A percentile compares a stretch with the other conserved stretches of the same genome.
phyloP scores from a whole-genome alignment of 2,113 vertebrate species.

The cattle (Bos taurus) region DNA sequence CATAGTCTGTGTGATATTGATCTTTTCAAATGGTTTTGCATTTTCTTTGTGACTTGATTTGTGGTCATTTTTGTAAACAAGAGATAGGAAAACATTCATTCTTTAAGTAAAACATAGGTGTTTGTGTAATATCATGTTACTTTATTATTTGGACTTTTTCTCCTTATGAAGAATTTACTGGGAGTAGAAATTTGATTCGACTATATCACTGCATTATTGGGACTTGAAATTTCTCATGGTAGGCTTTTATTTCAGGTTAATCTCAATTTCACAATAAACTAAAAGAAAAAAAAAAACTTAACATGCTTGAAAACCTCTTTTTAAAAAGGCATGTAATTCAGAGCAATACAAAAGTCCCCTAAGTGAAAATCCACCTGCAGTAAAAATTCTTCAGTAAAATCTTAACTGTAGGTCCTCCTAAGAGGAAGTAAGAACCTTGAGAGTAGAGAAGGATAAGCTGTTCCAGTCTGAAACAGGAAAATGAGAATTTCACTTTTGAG shows the following conservation, averaged over 20 bases:
- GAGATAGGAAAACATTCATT: not conserved
- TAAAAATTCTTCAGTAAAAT: not conserved
- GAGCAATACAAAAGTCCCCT: not conserved
- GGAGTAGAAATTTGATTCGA: constrained; percentile 18
- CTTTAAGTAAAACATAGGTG: not conserved
- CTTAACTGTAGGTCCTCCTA: not conserved
- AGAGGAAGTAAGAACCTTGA: constrained; percentile 1
- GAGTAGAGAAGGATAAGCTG: not conserved
- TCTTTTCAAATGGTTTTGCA: not conserved
- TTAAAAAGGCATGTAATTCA: not conserved
- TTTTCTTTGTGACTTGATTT: not conserved
- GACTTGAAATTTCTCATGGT: not conserved
- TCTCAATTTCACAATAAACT: not conserved
- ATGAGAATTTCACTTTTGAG: not conserved
- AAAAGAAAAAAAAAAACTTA: not conserved
- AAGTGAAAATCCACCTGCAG: not conserved
- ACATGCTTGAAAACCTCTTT: not conserved
- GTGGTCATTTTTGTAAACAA: not conserved
- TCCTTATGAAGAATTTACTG: not conserved
- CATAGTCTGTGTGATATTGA: not conserved
- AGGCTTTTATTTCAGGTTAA: constrained; percentile 25
- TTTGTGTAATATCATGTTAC: not conserved
- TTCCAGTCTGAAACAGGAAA: not conserved
- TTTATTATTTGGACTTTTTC: not conserved
- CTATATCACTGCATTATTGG: not conserved